Conservation (phyloP, 2,797 vertebrate genomes). For the Galago senegalensis region DNA sequence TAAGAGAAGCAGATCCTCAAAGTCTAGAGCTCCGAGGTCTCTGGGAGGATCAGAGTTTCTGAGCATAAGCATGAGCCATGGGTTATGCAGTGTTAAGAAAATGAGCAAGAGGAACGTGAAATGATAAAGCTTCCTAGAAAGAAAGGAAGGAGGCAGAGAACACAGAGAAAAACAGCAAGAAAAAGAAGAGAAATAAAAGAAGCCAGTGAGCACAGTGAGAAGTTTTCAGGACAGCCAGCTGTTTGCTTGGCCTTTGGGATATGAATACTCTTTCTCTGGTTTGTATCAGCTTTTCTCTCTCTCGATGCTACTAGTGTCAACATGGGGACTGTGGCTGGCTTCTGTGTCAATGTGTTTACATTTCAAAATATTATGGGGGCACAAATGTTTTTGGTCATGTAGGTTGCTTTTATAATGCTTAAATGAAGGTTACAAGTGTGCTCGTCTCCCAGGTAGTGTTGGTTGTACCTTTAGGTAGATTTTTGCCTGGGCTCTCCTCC, state of each 20-base stretch:
- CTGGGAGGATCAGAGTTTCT: neutral
- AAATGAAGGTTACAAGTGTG: too few species aligned
- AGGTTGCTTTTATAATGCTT: too few species aligned
- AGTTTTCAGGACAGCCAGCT: neutral
- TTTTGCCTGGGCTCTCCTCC: too few species aligned
- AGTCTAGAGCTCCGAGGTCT: neutral
- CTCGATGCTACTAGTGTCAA: neutral
- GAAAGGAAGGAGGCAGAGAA: neutral
- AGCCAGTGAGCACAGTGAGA: neutral
- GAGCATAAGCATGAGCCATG: neutral
- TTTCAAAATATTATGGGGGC: too few species aligned
- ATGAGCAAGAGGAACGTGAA: neutral
- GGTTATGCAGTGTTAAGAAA: neutral
- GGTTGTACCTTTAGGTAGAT: too few species aligned
- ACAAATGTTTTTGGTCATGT: too few species aligned
- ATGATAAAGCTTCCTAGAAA: neutral
- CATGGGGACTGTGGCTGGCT: neutral
- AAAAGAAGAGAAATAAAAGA: neutral
- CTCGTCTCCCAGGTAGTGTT: too few species aligned
- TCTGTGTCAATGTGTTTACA: neutral
- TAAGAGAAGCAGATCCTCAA: neutral
- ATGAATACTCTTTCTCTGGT: neutral
- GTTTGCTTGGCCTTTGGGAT: neutral
- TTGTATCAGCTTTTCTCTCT: neutral
- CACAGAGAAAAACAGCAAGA: neutral